Base-by-base conservation (phyloP, 1,140 invertebrate genomes). In the Drosophila busckii region DNA sequence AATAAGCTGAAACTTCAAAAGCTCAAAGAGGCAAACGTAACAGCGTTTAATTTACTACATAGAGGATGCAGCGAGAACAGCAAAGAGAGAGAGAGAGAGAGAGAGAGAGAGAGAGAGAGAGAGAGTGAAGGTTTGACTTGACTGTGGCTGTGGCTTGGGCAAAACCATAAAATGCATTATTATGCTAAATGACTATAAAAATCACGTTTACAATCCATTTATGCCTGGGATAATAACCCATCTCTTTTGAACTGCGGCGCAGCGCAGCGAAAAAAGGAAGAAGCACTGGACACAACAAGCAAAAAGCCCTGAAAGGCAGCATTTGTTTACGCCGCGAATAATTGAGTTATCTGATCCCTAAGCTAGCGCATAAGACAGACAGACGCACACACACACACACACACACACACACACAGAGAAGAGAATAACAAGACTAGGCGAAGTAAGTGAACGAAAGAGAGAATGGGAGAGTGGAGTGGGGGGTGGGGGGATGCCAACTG, bases 101-200 rank as follows among this genome's bases (percentile, higher is more conserved):
- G 26, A 4, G 28, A 31, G 37, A 12, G 5, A 4, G 23, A 10
- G 4, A 10, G 10, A 8, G 8, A 25, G 12, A 25, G 17, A 6
- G 19, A 32, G 40, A 29, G 20, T 15, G 16, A 16, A 28, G 10
- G 22, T 2, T 28, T 16, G 19, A 42, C 7, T 9, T 16, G 23
- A 26, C 34, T 29, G 22, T 54, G 17, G 19, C 10, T 31, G 28
- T 31, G 44, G 52, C 45, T 58, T 59, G 68, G 64, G 45, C 44
- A 44, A 59, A 75, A 68, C 73, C 73, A 80, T 80, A 80, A 80
- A 86, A 85, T 84, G 76, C 84, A 84, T 85, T 85, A 86, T 86
- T 86, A 86, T 85, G 78, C 84, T 86, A 86, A 86, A 86, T 86
- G 84, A 84, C 84, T 85, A 86, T 86, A 86, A 86, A 86, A 86